phyloP scores from a whole-genome alignment of 2,888 invertebrate species.

The Beris chalybata region DNA sequence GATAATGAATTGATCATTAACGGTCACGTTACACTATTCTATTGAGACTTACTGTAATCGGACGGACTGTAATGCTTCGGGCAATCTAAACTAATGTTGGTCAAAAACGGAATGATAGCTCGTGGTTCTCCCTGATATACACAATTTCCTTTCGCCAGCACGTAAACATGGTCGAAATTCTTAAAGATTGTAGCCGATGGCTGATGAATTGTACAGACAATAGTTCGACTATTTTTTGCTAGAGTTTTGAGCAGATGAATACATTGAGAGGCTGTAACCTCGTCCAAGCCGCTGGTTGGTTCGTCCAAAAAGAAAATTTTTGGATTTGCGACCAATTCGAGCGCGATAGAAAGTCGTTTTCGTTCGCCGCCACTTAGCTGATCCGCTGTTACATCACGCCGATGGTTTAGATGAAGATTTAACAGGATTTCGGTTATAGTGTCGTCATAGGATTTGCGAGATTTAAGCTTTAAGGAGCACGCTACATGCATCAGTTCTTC shows the following conservation, averaged over 20 bases:
- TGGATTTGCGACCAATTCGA: conserved; percentile 82
- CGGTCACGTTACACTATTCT: too few relatives aligned
- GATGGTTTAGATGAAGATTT: conserved; percentile 52
- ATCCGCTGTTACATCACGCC: conserved; percentile 54
- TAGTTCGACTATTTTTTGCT: conserved; percentile 66
- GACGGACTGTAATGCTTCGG: conserved; percentile 70
- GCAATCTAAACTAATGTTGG: conserved; percentile 61
- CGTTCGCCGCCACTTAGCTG: conserved; percentile 77
- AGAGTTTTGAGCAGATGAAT: conserved; percentile 62
- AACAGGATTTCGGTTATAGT: conserved; percentile 51
- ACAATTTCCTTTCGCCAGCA: conserved; percentile 66
- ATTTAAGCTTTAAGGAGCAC: conserved; percentile 70
- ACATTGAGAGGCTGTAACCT: conserved; percentile 66
- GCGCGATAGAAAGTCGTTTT: conserved; percentile 76
- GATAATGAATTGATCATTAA: too few relatives aligned
- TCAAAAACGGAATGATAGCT: conserved; percentile 64
- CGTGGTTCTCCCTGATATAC: conserved; percentile 67
- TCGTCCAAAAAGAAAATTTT: conserved; percentile 83
- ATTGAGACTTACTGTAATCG: conserved; percentile 64
- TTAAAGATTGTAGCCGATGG: conserved; percentile 68
- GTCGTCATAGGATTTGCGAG: conserved; percentile 44
- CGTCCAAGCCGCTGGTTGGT: conserved; percentile 74
- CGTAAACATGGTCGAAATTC: conserved; percentile 67
- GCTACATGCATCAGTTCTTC: conserved; percentile 78
- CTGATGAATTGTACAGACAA: conserved; percentile 73